Percentiles rank a stretch among this genome's conserved stretches.
These are phyloP conservation scores for Python bivittatus DNA, from an alignment of 2,113 vertebrate species.

Conservation along the genomic window DNA sequence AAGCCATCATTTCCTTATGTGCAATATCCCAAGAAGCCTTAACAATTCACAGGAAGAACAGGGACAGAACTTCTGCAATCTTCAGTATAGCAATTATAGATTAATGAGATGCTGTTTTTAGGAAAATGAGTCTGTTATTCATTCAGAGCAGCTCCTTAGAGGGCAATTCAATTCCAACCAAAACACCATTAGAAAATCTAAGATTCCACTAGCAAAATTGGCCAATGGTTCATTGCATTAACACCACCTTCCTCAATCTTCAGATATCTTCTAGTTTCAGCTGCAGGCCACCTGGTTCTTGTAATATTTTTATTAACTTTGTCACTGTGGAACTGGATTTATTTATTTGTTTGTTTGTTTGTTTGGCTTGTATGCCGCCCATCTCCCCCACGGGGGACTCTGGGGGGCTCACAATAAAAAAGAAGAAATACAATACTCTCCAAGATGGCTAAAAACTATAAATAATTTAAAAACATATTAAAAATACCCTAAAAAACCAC, in stretches of 20 bases:
- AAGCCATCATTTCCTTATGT: neutral
- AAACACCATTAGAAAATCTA: neutral
- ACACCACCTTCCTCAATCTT: neutral
- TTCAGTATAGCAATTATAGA: neutral
- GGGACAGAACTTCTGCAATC: neutral
- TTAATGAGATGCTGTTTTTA: conserved; percentile 8
- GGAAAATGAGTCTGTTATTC: neutral
- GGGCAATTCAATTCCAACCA: neutral
- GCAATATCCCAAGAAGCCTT: neutral
- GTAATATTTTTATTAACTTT: neutral
- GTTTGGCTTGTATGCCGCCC: too few relatives aligned
- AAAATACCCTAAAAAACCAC: too few relatives aligned
- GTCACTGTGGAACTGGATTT: neutral
- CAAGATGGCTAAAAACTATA: too few relatives aligned
- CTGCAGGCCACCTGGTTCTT: neutral
- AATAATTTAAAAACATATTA: too few relatives aligned
- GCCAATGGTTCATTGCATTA: neutral
- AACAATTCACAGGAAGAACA: neutral
- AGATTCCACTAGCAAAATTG: neutral
- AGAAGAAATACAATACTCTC: too few relatives aligned
- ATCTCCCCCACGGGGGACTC: too few relatives aligned
- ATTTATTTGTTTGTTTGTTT: too few relatives aligned
- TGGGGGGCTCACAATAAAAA: too few relatives aligned
- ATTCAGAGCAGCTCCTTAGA: conserved; percentile 24
- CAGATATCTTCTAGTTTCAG: neutral